Evolutionary conservation across 2,113 vertebrate genomes (phyloP).

Genomic region (Conger conger): DNA sequence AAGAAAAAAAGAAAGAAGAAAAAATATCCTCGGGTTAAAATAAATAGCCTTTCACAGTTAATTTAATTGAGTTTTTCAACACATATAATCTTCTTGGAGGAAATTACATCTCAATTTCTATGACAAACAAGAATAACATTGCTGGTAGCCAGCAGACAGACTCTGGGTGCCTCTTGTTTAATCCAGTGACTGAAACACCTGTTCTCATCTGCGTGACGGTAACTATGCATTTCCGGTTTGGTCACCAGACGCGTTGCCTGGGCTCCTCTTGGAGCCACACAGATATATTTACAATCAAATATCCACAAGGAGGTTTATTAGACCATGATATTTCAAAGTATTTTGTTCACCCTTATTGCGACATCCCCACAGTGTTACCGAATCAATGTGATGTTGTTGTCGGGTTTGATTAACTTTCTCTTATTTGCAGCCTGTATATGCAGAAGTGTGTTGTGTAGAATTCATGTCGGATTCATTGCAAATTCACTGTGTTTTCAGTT

Average conservation of each 20-base stretch:
- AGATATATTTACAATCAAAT: neutral
- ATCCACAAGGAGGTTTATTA: neutral
- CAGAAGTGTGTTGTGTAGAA: neutral
- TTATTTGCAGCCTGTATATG: neutral
- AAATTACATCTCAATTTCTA: constrained; percentile 66
- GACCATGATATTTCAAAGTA: neutral
- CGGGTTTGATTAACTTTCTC: no score
- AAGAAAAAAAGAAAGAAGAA: constrained; percentile 33
- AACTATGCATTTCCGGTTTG: neutral
- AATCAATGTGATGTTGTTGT: no score
- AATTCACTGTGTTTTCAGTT: constrained; percentile 7
- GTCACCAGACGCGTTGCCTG: neutral
- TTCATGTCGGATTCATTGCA: neutral
- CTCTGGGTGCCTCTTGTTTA: constrained; percentile 18
- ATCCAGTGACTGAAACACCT: constrained; percentile 4
- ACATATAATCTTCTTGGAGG: constrained; percentile 68
- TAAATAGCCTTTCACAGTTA: constrained; percentile 79
- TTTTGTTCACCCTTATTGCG: neutral
- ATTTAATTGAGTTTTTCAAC: constrained; percentile 73
- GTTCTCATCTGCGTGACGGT: neutral
- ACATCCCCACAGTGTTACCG: no score
- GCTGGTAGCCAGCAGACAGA: constrained; percentile 56
- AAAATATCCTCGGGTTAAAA: constrained; percentile 73
- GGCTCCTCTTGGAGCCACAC: neutral
- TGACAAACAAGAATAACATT: constrained; percentile 72